Percentiles rank a stretch among this genome's conserved stretches.
phyloP scores from a whole-genome alignment of 1,140 invertebrate species.

The Psilanteris sp. region DNA sequence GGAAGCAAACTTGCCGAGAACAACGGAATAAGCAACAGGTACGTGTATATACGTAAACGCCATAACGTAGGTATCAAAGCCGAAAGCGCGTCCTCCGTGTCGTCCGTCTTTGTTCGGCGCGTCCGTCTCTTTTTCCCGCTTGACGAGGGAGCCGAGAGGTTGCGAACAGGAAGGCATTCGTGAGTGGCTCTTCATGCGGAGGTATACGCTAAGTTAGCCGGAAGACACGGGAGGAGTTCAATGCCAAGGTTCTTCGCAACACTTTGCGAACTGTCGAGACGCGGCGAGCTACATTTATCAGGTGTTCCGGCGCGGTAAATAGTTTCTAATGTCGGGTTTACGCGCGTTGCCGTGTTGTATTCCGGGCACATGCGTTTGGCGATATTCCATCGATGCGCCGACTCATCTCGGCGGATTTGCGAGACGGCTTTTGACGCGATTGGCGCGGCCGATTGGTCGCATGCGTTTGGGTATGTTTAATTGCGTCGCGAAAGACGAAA shows the following conservation, averaged over 20 bases:
- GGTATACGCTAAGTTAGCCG: constrained; percentile 63
- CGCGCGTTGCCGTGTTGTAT: background rate
- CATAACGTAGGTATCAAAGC: constrained; percentile 67
- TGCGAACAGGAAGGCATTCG: constrained; percentile 42
- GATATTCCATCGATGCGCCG: too few species aligned
- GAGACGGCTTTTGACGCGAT: too few species aligned
- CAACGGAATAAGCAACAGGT: constrained; percentile 76
- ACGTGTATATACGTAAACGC: constrained; percentile 63
- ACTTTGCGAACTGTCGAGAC: constrained; percentile 51
- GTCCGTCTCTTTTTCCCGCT: constrained; percentile 32
- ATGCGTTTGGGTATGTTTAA: too few species aligned
- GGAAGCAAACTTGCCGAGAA: constrained; percentile 62
- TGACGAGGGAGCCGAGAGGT: constrained; percentile 36
- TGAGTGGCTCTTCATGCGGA: constrained; percentile 39
- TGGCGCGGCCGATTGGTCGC: too few species aligned
- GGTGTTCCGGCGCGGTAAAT: constrained; percentile 34
- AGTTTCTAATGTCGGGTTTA: constrained; percentile 13
- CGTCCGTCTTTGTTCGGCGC: constrained; percentile 2
- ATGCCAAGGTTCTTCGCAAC: constrained; percentile 69
- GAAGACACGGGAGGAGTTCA: constrained; percentile 65
- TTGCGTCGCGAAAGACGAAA: too few species aligned
- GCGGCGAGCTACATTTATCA: constrained; percentile 41
- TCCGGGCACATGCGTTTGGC: background rate
- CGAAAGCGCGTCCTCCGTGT: constrained; percentile 42
- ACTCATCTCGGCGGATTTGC: too few species aligned